phyloP scores from a whole-genome alignment of 2,888 invertebrate genomes.

The Volucella inanis region DNA sequence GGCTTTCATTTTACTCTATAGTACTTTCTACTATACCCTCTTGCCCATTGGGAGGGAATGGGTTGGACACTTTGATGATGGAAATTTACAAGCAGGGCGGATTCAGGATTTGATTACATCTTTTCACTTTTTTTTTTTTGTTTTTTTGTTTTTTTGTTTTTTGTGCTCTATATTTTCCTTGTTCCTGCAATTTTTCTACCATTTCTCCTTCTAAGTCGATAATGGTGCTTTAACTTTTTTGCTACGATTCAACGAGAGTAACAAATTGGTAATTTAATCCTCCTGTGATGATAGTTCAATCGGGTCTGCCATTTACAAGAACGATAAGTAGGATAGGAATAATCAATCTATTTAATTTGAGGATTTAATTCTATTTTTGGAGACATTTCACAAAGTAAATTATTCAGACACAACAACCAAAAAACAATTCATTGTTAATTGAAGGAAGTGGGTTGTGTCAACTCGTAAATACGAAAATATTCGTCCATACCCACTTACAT shows the following conservation, averaged over 20 bases:
- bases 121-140: conserved; percentile 10
- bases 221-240: conserved; percentile 46
- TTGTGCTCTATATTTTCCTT: background rate
- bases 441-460: conserved; percentile 20
- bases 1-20: conserved; percentile 73
- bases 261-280: conserved; percentile 49
- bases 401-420: conserved; percentile 14
- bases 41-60: conserved; percentile 50
- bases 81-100: conserved; percentile 64
- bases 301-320: background rate
- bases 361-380: conserved; percentile 46
- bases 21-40: conserved; percentile 34
- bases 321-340: conserved; percentile 10
- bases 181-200: conserved; percentile 1
- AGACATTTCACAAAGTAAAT: conserved; percentile 18
- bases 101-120: conserved; percentile 47
- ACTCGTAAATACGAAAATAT: background rate
- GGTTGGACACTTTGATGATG: conserved; percentile 58
- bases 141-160: conserved; percentile 10
- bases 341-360: conserved; percentile 59
- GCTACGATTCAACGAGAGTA: background rate
- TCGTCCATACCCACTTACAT: too few species aligned
- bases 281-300: conserved; percentile 27
- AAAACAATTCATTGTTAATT: conserved; percentile 5
- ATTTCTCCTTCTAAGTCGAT: conserved; percentile 37